phyloP scores from a whole-genome alignment of 2,888 invertebrate species.

The Acanthosepion esculentum region DNA sequence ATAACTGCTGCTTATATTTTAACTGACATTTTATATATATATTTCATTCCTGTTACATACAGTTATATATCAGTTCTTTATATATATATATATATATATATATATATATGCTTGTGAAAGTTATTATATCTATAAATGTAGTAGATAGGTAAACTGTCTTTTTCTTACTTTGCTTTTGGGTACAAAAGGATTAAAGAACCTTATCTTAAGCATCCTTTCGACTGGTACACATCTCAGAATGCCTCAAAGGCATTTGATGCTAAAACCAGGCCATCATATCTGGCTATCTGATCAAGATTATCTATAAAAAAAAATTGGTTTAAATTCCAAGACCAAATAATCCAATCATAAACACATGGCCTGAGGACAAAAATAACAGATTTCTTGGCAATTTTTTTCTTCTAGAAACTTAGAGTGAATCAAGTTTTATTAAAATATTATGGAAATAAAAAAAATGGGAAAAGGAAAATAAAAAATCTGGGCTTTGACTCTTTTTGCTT shows the following conservation, averaged over 20 bases:
- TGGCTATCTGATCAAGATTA: not conserved
- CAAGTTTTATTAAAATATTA: not conserved
- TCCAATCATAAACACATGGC: constrained; percentile 18
- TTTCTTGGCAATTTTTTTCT: not conserved
- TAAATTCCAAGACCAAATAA: constrained; percentile 20
- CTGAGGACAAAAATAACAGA: not conserved
- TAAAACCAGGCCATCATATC: not conserved
- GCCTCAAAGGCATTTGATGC: not conserved
- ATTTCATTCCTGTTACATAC: no score
- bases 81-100: not conserved
- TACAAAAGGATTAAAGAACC: constrained; percentile 33
- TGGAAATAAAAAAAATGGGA: no score
- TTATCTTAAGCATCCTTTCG: not conserved
- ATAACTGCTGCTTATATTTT: no score
- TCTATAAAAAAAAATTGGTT: not conserved
- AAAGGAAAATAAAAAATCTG: no score
- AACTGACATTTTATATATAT: no score
- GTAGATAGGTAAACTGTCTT: not conserved
- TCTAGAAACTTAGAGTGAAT: not conserved
- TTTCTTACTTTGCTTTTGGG: not conserved
- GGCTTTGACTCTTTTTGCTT: no score
- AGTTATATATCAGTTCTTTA: not conserved
- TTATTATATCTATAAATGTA: not conserved
- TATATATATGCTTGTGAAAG: not conserved
- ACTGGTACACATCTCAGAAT: not conserved